Percentiles rank a stretch among this genome's conserved stretches.
Evolutionary conservation across 2,113 vertebrate species (phyloP).

Genomic region (Galemys pyrenaicus): DNA sequence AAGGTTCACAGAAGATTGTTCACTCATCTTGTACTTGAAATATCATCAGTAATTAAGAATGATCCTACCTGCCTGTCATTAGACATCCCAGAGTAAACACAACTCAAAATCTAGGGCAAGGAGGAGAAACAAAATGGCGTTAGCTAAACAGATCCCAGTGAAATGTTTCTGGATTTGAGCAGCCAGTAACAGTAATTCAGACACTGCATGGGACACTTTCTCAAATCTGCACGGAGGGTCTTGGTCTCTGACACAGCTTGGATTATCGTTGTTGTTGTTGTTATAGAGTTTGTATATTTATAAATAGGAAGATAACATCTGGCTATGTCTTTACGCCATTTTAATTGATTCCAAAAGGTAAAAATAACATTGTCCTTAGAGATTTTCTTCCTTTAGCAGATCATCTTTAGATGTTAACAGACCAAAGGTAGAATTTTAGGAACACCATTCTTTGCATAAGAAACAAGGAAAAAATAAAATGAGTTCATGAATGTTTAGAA

Average conservation of each 20-base stretch:
- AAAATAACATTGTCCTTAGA: neutral
- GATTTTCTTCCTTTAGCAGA: neutral
- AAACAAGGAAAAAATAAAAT: constrained; percentile 7
- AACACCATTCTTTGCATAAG: neutral
- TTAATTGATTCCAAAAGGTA: neutral
- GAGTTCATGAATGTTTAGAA: neutral
- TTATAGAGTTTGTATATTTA: neutral
- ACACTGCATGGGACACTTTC: neutral
- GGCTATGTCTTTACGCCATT: neutral
- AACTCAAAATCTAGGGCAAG: neutral
- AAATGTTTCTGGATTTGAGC: neutral
- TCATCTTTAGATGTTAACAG: neutral
- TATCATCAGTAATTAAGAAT: constrained; percentile 12
- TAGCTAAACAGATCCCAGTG: neutral
- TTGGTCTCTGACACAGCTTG: neutral
- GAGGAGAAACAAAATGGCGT: neutral
- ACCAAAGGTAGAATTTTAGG: neutral
- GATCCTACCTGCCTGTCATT: neutral
- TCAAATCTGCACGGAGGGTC: neutral
- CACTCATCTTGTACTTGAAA: neutral
- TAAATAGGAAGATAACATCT: neutral
- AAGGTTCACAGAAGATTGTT: neutral
- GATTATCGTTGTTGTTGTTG: neutral
- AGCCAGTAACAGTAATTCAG: too few species aligned
- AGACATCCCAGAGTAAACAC: neutral